Evolutionary conservation across 2,888 invertebrate species (phyloP), one percentile per base, ranked within the genome.

Genomic region (Alcis repandata): DNA sequence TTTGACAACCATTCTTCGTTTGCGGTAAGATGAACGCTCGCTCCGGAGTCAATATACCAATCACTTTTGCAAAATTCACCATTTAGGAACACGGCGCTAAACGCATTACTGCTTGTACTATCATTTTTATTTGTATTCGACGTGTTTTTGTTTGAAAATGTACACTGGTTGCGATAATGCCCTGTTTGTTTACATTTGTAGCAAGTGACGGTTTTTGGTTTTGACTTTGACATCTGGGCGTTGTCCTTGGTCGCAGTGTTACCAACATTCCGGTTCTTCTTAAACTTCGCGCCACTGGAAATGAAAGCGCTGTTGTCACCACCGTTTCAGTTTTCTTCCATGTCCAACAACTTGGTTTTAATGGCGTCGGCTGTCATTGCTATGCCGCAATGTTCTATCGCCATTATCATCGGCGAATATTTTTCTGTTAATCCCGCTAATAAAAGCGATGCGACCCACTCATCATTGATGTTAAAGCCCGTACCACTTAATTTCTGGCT

Each of bases 391-490:
- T 69, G 68, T 48, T 33, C 33, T 10, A 33, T 33, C 33, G 33
- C 3, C 33, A 33, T 33, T 33, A 33, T 33, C 33, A 33, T 75
- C 0, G 70, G 71, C 2, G 60, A 58, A 59, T 58, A 74, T 43
- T 63, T 65, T 64, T 76, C 69, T 40, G 57, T 17, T 32, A 56
- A 19, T 19, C 45, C 45, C 19, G 45, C 40, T 20, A 71, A 52
- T 27, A 75, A 59, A 40, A 74, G 63, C 51, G 69, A 71, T 9
- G 70, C 70, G 45, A 77, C 60, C 75, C 75, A 77, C 38, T 75
- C 71, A 46, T 75, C 76, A 43, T 61, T 68, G 17, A 77, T 72
- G 9, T 53, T 52, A 41, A 77, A 77, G 53, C 76, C 72, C 13
- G 72, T 73, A 13, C 69, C 60, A 54, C 59, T 63, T 51, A 77